These are phyloP conservation scores for Cepaea nemoralis DNA, from an alignment of 1,140 invertebrate genomes.

Conservation along the genomic window DNA sequence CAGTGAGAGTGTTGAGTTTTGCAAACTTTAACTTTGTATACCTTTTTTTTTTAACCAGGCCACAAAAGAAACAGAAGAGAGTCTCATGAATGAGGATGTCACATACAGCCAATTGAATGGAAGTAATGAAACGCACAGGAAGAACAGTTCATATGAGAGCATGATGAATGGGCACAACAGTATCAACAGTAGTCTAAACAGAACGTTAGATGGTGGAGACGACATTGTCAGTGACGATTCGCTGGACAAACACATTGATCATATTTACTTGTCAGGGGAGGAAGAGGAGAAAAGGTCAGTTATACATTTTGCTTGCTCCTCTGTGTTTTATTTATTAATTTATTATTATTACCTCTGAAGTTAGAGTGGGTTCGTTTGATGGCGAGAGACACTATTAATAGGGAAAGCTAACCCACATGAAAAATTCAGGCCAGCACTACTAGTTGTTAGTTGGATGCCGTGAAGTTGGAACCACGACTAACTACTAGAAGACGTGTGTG, in stretches of 20 bases:
- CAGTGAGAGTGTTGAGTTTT: no score
- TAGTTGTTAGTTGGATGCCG: no score
- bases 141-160: background rate
- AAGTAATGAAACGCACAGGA: background rate
- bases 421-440: no score
- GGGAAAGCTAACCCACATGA: no score
- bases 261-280: conserved; percentile 34
- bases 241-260: conserved; percentile 22
- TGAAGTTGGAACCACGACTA: no score
- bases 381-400: no score
- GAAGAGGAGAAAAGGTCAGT: conserved; percentile 38
- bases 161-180: background rate
- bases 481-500: no score
- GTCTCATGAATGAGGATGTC: conserved; percentile 26
- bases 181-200: background rate
- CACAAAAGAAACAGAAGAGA: background rate
- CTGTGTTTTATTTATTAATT: no score
- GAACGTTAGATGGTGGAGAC: conserved; percentile 3
- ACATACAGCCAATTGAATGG: conserved; percentile 23
- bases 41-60: background rate
- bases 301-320: no score
- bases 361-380: no score
- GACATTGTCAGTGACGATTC: conserved; percentile 19
- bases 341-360: no score
- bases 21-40: no score